These are phyloP conservation scores for Aegotheles bennettii DNA, from an alignment of 2,113 vertebrate species.

Conservation along the genomic window DNA sequence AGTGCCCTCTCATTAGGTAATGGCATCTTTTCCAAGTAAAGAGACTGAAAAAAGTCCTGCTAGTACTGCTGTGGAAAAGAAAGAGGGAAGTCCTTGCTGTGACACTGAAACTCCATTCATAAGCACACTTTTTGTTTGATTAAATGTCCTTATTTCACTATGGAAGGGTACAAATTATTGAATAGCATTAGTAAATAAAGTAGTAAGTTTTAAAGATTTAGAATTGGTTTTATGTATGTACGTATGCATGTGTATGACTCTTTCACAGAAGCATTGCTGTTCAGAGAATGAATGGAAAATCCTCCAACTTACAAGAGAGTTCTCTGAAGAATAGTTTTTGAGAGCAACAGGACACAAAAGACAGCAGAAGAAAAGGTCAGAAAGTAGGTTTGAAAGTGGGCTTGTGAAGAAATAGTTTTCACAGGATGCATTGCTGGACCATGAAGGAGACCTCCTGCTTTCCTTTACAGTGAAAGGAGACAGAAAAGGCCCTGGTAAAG, in stretches of 20 bases:
- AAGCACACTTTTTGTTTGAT: neutral
- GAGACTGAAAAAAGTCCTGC: neutral
- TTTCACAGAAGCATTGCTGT: neutral
- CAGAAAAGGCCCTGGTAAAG: neutral
- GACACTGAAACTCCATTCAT: neutral
- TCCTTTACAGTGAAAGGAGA: neutral
- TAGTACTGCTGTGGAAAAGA: neutral
- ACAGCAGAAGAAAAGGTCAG: neutral
- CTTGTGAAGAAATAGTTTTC: neutral
- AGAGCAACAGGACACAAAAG: neutral
- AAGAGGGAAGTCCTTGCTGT: neutral
- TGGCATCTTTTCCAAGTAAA: conserved; percentile 45
- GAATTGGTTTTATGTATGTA: neutral
- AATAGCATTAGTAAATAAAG: neutral
- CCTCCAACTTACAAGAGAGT: neutral
- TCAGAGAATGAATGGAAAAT: neutral
- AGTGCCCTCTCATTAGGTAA: conserved; percentile 59
- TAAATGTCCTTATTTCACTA: neutral
- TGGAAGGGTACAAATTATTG: neutral
- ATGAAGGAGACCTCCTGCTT: neutral
- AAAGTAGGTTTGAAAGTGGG: neutral
- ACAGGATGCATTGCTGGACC: neutral
- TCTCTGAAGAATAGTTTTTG: neutral
- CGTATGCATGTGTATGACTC: neutral
- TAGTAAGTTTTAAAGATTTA: neutral